phyloP scores from a whole-genome alignment of 2,797 vertebrate species.

The Schizopygopsis malacanthus region DNA sequence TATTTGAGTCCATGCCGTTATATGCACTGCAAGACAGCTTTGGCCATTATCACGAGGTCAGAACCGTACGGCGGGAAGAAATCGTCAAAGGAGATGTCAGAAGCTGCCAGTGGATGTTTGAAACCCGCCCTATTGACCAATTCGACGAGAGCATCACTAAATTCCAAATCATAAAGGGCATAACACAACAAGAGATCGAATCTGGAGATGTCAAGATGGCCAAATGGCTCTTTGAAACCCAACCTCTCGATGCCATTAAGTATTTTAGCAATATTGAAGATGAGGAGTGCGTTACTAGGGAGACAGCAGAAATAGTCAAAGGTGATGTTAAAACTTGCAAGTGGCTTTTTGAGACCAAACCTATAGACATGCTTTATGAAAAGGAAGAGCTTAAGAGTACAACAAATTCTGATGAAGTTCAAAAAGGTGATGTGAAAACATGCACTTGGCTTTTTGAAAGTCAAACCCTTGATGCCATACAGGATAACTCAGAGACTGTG shows the following conservation, averaged over 20 bases:
- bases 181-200: slow-evolving; percentile 90
- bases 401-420: slow-evolving; percentile 74
- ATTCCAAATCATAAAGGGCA: slow-evolving; percentile 91
- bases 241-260: slow-evolving; percentile 91
- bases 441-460: slow-evolving; percentile 94
- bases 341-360: slow-evolving; percentile 95
- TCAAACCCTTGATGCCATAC: slow-evolving; percentile 85
- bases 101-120: slow-evolving; percentile 94
- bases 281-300: slow-evolving; percentile 73
- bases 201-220: slow-evolving; percentile 92
- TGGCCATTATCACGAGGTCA: slow-evolving; percentile 90
- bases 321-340: slow-evolving; percentile 92
- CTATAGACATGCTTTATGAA: slow-evolving; percentile 88
- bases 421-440: slow-evolving; percentile 89
- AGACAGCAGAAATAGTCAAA: slow-evolving; percentile 79
- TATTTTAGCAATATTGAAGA: slow-evolving; percentile 87
- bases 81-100: slow-evolving; percentile 90
- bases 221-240: slow-evolving; percentile 96
- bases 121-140: slow-evolving; percentile 91
- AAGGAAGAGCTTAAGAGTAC: slow-evolving; percentile 73
- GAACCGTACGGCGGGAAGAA: slow-evolving; percentile 90
- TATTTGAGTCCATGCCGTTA: slow-evolving; percentile 87
- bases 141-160: slow-evolving; percentile 87
- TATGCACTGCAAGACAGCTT: slow-evolving; percentile 91
- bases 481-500: slow-evolving; percentile 78